Evolutionary conservation across 2,888 invertebrate genomes (phyloP), one percentile per base, ranked within the genome.

Genomic region (Ichneumoninae sp.): DNA sequence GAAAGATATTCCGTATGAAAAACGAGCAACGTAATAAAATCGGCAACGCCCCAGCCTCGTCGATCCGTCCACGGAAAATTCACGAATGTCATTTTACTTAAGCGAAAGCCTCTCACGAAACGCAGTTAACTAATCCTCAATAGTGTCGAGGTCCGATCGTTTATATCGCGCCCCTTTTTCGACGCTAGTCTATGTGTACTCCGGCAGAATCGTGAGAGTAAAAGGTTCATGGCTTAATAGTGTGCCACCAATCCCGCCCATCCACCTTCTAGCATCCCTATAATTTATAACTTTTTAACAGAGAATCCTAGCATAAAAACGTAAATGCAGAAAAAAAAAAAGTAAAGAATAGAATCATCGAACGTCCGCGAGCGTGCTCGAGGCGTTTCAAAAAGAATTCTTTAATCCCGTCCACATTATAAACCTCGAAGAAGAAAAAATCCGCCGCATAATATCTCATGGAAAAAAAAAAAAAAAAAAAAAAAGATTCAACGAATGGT

Each of bases 21-120:
- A 22, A n/a, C 30, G 26, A 50, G 19, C 30, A n/a, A 65, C 26
- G 36, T 22, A 66, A 54, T 22, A 76, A 30, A 68, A 36, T 66
- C 33, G 44, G 54, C 73, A 47, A 54, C 19, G n/a, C 8, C n/a
- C 5, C 57, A 22, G 19, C 57, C 13, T 44, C 30, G 40, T 54
- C 26, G 73, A 44, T 73, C 44, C 65, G 66, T 22, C 19, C 52
- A 33, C 44, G 26, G 73, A 36, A 73, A 73, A 73, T 80, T 73
- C 73, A 16, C 66, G 54, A 73, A 36, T 4, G 36, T 1, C 65
- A 16, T 22, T 63, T 47, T 54, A 63, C 22, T 26, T 47, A 22
- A n/a, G 76, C 26, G n/a, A 69, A 69, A 69, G 22, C 19, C 44
- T 7, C 69, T 78, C 69, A 8, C 50, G 19, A 47, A 26, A 44